Evolutionary conservation across 1,140 invertebrate species (phyloP), one percentile per base, ranked within the genome.

Genomic region (Carposina sasakii): DNA sequence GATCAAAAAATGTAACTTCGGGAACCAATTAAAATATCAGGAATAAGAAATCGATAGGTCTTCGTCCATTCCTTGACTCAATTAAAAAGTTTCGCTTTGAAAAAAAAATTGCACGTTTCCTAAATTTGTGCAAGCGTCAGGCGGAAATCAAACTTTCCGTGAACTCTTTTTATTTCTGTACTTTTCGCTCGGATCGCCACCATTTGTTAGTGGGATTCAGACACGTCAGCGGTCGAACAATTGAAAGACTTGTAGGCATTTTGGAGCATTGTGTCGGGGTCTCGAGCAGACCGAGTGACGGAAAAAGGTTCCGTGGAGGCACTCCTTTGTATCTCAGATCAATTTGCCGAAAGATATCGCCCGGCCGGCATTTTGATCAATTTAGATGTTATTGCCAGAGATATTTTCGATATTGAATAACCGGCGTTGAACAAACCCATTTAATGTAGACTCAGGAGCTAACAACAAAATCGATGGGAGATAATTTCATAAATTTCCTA

Each of bases 271-370:
- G 76, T 60, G 46, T 57, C 66, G 53, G 51, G n/a, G 56, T 57
- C 61, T 68, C 71, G 67, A 67, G 64, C 63, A 59, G 53, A 46
- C 46, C 41, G 60, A 58, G n/a, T n/a, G n/a, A n/a, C 63, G 53
- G 61, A 53, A 63, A 74, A 76, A 76, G 64, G 70, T 69, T 74
- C 58, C 63, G 60, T 63, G 54, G n/a, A n/a, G n/a, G n/a, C n/a
- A n/a, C 62, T 70, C 63, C 47, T 73, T 81, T 81, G 71, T 75
- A 69, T 66, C 58, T 53, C 46, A 54, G 60, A 73, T 77, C 75
- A 81, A 81, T 81, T 81, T 73, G 63, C 63, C 71, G 58, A 76
- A 61, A 71, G 67, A 73, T 73, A 65, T 70, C 63, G 50, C 40
- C 31, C 50, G 54, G 48, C 50, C 54, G 52, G 31, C 52, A 46